Base-by-base conservation (phyloP, 2,888 invertebrate species). In the Mimas tiliae region DNA sequence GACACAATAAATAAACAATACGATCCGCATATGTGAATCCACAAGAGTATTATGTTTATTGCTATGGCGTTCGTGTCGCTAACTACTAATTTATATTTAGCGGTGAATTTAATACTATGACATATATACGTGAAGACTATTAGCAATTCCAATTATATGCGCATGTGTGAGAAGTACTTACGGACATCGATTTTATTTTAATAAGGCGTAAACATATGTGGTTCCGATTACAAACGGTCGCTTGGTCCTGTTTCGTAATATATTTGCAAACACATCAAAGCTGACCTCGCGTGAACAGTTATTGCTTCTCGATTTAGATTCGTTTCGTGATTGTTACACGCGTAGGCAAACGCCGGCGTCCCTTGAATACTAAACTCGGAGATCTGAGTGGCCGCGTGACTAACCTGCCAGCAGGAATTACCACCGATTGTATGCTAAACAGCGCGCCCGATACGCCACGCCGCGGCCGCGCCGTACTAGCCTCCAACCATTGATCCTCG, bases 341-440 rank as follows among this genome's bases (percentile, higher is more conserved):
- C 87, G 90, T 90, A 87, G 86, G 88, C 86, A 81, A 78, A 78
- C 78, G 72, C 74, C 70, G 70, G 75, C 80, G 80, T 78, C 78
- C 74, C 72, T 77, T 80, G 91, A 85, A 92, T 92, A 89, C 84
- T 85, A 90, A 92, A 77, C 70, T 53, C 70, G 73, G 72, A 78
- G 81, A 87, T 89, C 85, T 82, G 77, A 87, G 80, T 76, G 70
- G 76, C 89, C 88, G 90, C 91, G 85, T 92, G 91, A 91, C 90
- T 90, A 88, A 91, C 85, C 83, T 85, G 84, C 79, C 81, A 81
- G 84, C 74, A 87, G 88, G 90, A 84, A 87, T 91, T 88, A 88
- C 88, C 84, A 85, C 69, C 87, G 86, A 91, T 91, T 92, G 92
- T 92, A 92, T 91, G 91, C 87, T 86, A 91, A 92, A 72, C 76